Conservation (phyloP, 2,113 vertebrate species). For the Isichthys henryi region DNA sequence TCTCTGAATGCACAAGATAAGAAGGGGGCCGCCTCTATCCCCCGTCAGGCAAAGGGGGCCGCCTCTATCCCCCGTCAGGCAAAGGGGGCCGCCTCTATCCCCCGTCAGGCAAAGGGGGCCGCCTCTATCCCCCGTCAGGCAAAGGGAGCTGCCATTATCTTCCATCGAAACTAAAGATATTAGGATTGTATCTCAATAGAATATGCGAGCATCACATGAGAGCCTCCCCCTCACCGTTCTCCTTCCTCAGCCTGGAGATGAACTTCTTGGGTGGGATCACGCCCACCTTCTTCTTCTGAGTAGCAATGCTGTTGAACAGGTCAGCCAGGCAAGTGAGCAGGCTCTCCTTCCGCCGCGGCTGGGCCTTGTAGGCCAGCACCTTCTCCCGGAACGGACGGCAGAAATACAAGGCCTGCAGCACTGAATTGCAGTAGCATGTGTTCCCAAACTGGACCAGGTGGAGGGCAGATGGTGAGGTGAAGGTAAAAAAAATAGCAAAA, state of each 20-base stretch:
- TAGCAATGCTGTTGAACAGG: constrained; percentile 88
- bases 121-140: not conserved
- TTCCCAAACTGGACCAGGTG: constrained; percentile 71
- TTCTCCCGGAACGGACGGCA: constrained; percentile 89
- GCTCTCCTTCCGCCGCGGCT: constrained; percentile 82
- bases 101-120: not conserved
- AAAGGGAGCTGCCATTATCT: not conserved
- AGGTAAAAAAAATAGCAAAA: constrained; percentile 24
- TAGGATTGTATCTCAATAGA: not conserved
- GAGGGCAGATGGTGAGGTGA: constrained; percentile 11
- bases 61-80: too few relatives aligned
- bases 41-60: not conserved
- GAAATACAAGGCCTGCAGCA: constrained; percentile 89
- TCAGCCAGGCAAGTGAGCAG: constrained; percentile 84
- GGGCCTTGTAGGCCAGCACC: constrained; percentile 85
- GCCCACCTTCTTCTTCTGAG: constrained; percentile 89
- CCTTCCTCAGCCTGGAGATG: constrained; percentile 82
- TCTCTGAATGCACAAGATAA: not conserved
- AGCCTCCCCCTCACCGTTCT: constrained; percentile 66
- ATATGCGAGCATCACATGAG: not conserved
- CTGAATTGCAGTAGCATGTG: constrained; percentile 93
- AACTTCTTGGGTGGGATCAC: constrained; percentile 92
- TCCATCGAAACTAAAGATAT: not conserved
- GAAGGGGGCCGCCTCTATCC: not conserved
- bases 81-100: too few relatives aligned